Evolutionary conservation across 2,797 vertebrate genomes (phyloP).

Genomic region (Eospalax fontanierii): DNA sequence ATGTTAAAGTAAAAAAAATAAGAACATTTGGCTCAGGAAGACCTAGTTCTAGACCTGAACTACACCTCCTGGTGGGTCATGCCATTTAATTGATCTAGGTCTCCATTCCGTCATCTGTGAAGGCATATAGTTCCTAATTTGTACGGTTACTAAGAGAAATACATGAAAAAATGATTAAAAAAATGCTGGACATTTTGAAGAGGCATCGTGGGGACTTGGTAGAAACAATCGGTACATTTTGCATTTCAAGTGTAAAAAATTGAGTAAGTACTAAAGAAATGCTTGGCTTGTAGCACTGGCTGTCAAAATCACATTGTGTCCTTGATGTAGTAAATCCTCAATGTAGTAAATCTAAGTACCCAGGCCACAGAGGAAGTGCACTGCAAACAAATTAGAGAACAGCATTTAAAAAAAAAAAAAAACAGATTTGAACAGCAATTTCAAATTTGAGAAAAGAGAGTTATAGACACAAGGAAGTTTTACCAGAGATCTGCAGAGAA

Average conservation of each 20-base stretch:
- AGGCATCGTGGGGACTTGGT: not conserved
- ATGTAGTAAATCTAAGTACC: too few relatives aligned
- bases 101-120: conserved; percentile 17
- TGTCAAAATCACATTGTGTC: not conserved
- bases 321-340: not conserved
- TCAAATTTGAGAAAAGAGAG: conserved; percentile 6
- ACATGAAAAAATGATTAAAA: conserved; percentile 26
- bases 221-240: conserved; percentile 5
- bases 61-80: not conserved
- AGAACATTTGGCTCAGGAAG: not conserved
- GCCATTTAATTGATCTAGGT: not conserved
- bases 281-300: not conserved
- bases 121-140: not conserved
- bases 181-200: not conserved
- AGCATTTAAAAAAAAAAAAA: too few relatives aligned
- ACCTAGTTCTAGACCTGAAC: not conserved
- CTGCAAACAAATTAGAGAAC: conserved; percentile 3
- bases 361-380: not conserved
- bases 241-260: conserved; percentile 19
- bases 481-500: conserved; percentile 15
- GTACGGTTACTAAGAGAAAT: conserved; percentile 23
- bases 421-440: not conserved
- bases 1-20: not conserved
- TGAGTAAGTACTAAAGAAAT: conserved; percentile 41
- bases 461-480: not conserved